These are phyloP conservation scores for Calameuta filiformis DNA, from an alignment of 2,888 invertebrate genomes.

Conservation along the genomic window DNA sequence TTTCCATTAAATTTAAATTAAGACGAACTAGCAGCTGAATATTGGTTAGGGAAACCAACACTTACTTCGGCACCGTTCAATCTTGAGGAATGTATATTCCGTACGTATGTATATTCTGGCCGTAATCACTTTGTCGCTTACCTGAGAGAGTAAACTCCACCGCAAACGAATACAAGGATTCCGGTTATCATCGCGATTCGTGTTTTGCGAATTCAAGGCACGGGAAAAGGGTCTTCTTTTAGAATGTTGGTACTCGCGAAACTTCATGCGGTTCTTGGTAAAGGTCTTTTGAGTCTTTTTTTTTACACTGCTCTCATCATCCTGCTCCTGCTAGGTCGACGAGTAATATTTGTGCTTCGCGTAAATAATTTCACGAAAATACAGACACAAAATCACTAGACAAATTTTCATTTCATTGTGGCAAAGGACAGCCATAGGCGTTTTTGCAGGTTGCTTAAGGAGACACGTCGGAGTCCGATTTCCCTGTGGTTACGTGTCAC, in stretches of 20 bases:
- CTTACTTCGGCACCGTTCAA: neutral
- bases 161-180: neutral
- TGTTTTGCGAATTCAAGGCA: neutral
- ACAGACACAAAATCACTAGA: neutral
- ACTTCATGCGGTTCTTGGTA: neutral
- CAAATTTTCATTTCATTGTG: neutral
- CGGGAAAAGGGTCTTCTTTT: neutral
- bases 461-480: neutral
- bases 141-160: neutral
- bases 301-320: neutral
- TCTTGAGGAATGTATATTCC: neutral
- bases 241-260: neutral
- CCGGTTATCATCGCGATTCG: neutral
- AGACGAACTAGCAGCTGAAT: neutral
- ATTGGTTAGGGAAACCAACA: neutral
- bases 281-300: neutral
- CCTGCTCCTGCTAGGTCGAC: neutral
- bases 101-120: neutral
- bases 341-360: neutral
- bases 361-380: neutral
- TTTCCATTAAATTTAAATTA: neutral
- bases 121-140: neutral
- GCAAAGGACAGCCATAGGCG: neutral
- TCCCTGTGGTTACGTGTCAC: neutral
- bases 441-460: neutral